Evolutionary conservation across 1,140 invertebrate species (phyloP).

Genomic region (Pseudachorutes palmiensis): DNA sequence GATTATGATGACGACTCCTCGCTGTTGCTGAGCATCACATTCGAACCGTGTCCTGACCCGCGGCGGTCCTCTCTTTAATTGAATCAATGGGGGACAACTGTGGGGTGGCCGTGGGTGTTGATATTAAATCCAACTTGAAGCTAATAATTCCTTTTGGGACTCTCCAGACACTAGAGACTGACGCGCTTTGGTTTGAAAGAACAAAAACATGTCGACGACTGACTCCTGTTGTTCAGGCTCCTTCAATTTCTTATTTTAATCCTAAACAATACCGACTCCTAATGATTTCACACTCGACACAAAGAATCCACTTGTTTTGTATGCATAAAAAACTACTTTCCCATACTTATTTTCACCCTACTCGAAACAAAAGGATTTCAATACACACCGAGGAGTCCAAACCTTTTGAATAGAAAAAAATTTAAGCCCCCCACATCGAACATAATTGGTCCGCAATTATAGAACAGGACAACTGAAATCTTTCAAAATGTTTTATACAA

Average conservation of each 20-base stretch:
- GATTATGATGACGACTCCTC: slow-evolving; percentile 4
- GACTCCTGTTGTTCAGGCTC: slow-evolving; percentile 1
- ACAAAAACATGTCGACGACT: background rate
- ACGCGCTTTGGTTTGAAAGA: background rate
- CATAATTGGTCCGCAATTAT: slow-evolving; percentile 33
- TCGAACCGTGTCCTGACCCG: background rate
- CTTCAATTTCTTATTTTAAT: background rate
- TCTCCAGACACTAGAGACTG: background rate
- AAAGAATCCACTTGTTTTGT: background rate
- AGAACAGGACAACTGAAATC: too few relatives aligned
- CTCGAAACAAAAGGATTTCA: slow-evolving; percentile 31
- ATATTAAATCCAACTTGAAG: slow-evolving; percentile 21
- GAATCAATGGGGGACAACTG: slow-evolving; percentile 25
- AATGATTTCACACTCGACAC: slow-evolving; percentile 25
- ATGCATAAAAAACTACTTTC: slow-evolving; percentile 28
- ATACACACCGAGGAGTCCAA: slow-evolving; percentile 1
- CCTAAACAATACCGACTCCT: slow-evolving; percentile 29
- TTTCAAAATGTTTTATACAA: too few relatives aligned
- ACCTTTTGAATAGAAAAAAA: background rate
- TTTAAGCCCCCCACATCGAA: slow-evolving; percentile 13
- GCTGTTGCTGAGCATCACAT: background rate
- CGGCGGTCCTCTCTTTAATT: slow-evolving; percentile 21
- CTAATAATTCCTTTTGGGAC: background rate
- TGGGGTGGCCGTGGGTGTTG: slow-evolving; percentile 22
- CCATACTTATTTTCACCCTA: slow-evolving; percentile 31